A percentile compares a stretch with the other conserved stretches of the same genome.
These are phyloP conservation scores for Apodemus speciosus DNA, from an alignment of 2,113 vertebrate species.

Conservation along the genomic window DNA sequence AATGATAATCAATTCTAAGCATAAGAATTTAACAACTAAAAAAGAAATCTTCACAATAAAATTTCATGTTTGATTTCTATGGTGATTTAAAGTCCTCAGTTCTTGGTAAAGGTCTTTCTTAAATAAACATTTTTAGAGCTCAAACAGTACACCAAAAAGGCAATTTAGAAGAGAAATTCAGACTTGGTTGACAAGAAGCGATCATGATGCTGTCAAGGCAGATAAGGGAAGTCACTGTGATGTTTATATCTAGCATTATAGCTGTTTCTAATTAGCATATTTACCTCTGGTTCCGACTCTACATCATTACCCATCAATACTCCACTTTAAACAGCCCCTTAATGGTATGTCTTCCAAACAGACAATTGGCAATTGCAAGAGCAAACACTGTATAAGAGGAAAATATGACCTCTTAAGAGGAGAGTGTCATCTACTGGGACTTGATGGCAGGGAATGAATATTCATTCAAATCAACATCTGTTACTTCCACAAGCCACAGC, in stretches of 20 bases:
- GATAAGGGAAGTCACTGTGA: constrained; percentile 58
- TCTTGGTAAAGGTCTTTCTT: constrained; percentile 40
- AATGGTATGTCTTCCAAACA: constrained; percentile 64
- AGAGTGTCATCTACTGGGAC: constrained; percentile 72
- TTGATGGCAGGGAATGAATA: constrained; percentile 77
- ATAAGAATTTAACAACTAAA: constrained; percentile 22
- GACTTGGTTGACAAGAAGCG: constrained; percentile 59
- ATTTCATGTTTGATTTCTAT: constrained; percentile 58
- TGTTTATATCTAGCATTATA: constrained; percentile 59
- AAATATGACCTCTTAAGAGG: constrained; percentile 73
- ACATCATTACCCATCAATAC: constrained; percentile 31
- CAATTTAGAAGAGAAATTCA: constrained; percentile 65
- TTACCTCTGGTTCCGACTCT: constrained; percentile 61
- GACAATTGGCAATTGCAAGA: constrained; percentile 69
- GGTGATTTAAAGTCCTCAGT: constrained; percentile 56
- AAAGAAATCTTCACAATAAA: constrained; percentile 40
- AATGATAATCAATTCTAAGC: constrained; percentile 42
- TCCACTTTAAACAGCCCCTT: constrained; percentile 59
- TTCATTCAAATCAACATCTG: constrained; percentile 81
- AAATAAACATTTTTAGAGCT: constrained; percentile 70
- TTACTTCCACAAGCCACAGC: constrained; percentile 57
- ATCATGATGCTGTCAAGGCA: constrained; percentile 55
- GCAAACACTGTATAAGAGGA: constrained; percentile 67
- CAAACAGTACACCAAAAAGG: constrained; percentile 38
- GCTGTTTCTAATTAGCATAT: constrained; percentile 69